phyloP scores from a whole-genome alignment of 2,888 invertebrate species.

The Muscina levida region DNA sequence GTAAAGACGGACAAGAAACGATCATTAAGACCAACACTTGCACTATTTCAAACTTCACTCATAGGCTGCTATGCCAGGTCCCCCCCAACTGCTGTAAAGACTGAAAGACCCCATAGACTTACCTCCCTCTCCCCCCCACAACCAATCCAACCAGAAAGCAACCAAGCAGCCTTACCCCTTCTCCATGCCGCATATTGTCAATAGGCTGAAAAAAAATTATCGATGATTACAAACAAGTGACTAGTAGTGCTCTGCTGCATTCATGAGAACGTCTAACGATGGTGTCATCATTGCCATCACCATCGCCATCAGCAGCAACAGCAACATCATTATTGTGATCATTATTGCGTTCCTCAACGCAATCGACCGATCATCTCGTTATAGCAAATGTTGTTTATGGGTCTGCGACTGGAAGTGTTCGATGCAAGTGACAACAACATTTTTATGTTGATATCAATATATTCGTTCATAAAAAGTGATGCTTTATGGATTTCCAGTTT shows the following conservation, averaged over 20 bases:
- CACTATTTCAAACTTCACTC: constrained; percentile 32
- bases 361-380: background rate
- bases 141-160: too few relatives aligned
- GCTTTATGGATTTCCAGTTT: background rate
- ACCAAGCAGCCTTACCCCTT: too few relatives aligned
- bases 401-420: background rate
- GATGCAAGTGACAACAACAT: constrained; percentile 23
- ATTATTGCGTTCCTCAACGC: background rate
- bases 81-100: background rate
- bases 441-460: constrained; percentile 11
- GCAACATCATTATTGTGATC: background rate
- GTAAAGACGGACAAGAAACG: constrained; percentile 6
- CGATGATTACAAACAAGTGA: constrained; percentile 43
- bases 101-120: background rate
- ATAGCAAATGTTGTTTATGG: background rate
- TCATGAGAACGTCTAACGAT: constrained; percentile 27
- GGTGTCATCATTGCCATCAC: constrained; percentile 32
- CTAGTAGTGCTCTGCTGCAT: too few relatives aligned
- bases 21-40: constrained; percentile 49
- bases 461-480: background rate
- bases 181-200: background rate
- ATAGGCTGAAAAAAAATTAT: constrained; percentile 1
- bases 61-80: background rate
- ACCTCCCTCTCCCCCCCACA: background rate
- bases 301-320: background rate